Evolutionary conservation across 1,140 invertebrate genomes (phyloP), one percentile per base, ranked within the genome.

Genomic region (Conopomorpha cramerella): DNA sequence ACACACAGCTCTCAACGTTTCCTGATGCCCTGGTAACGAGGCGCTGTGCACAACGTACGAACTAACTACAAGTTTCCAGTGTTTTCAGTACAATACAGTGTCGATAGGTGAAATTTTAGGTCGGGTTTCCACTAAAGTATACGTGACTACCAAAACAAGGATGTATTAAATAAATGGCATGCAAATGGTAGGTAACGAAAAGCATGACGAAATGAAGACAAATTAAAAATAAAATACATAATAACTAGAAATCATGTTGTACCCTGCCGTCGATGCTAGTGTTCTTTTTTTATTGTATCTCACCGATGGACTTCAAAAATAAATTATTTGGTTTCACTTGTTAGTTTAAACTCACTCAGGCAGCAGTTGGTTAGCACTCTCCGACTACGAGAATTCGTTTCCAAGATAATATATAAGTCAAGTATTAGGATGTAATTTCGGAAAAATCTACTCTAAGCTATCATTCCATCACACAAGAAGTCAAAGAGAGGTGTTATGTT

Each of bases 301-400:
- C 42, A 43, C 43, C 46, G 47, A 53, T 62, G 70, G 71, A 76
- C 71, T 76, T 76, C 71, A 76, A 76, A 76, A 76, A 76, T 76
- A 76, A 76, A 74, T 68, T 44, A 56, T 55, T 53, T 65, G 28
- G 50, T 51, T n/a, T n/a, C n/a, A n/a, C 23, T 46, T 49, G 66
- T 72, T 72, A 74, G 67, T 72, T 39, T 51, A 66, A 76, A 63
- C 67, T 71, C 71, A 76, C 71, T 76, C 71, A 76, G 71, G 71
- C 71, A 76, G 71, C 71, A 61, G 51, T 70, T 55, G 67, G 64
- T 76, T 76, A 76, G 65, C 62, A 68, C 49, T 45, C 57, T 63
- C 52, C 43, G 10, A 11, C 48, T 46, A 57, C 46, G 55, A 55
- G 39, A 31, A 36, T 51, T 46, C 45, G n/a, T n/a, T n/a, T n/a